These are phyloP conservation scores for Hyles vespertilio DNA, from an alignment of 1,140 invertebrate species.

Conservation along the genomic window DNA sequence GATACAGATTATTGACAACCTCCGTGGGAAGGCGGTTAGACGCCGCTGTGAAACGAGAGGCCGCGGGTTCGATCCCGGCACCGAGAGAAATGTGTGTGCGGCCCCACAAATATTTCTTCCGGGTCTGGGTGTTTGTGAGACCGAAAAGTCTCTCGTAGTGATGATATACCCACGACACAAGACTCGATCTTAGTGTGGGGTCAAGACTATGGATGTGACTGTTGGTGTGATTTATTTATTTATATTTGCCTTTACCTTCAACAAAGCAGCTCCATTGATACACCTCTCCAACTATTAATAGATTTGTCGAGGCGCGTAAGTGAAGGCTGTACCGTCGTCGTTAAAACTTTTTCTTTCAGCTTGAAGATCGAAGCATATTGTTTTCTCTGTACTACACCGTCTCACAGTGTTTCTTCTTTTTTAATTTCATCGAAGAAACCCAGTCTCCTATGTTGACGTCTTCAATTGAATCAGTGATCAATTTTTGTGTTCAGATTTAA, in stretches of 20 bases:
- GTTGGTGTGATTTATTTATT: not conserved
- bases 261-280: conserved; percentile 45
- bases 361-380: not conserved
- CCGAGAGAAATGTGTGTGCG: too few relatives aligned
- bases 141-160: too few relatives aligned
- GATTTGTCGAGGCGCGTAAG: conserved; percentile 38
- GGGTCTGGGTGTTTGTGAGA: too few relatives aligned
- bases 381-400: not conserved
- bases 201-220: too few relatives aligned
- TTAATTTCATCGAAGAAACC: conserved; percentile 29
- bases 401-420: conserved; percentile 13
- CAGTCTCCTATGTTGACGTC: conserved; percentile 28
- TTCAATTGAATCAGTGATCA: conserved; percentile 16
- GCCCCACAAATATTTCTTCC: too few relatives aligned
- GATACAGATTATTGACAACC: too few relatives aligned
- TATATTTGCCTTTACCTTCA: conserved; percentile 33
- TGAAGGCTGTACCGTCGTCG: conserved; percentile 1
- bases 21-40: too few relatives aligned
- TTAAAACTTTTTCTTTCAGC: not conserved
- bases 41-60: too few relatives aligned
- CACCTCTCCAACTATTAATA: conserved; percentile 40
- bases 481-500: not conserved
- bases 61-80: too few relatives aligned
- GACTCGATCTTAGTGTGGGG: too few relatives aligned
- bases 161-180: too few relatives aligned